Conservation (phyloP, 30 jellyfish, hydroid and myxozoan genomes). For the Hydractinia echinata region DNA sequence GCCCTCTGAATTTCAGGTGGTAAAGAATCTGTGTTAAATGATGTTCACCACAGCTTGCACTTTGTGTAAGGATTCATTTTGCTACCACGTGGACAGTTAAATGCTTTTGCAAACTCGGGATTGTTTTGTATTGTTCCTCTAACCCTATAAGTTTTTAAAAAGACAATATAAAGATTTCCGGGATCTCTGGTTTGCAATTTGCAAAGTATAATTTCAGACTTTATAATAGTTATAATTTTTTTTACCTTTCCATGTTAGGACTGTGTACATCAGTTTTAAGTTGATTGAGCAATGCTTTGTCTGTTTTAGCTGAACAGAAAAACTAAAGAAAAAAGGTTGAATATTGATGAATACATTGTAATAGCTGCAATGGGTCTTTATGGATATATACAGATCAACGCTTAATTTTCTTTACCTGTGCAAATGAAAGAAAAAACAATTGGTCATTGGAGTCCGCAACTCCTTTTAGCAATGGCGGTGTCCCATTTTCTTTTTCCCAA, state of each 20-base stretch:
- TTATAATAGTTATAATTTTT: too few species aligned
- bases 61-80: slow-evolving; percentile 56
- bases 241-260: slow-evolving; percentile 80
- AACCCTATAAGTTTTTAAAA: slow-evolving; percentile 39
- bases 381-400: too few species aligned
- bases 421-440: slow-evolving; percentile 57
- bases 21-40: too few species aligned
- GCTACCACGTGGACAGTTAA: slow-evolving; percentile 67
- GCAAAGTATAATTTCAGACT: too few species aligned
- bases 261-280: slow-evolving; percentile 71
- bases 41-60: slow-evolving; percentile 61
- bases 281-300: slow-evolving; percentile 37
- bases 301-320: slow-evolving; percentile 65
- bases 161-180: too few species aligned
- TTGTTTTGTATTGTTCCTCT: slow-evolving; percentile 73
- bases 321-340: slow-evolving; percentile 36
- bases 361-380: too few species aligned
- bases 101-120: slow-evolving; percentile 75
- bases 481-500: slow-evolving; percentile 1
- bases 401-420: slow-evolving; percentile 45
- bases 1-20: too few species aligned
- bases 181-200: too few species aligned
- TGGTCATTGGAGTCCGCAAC: slow-evolving; percentile 52
- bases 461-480: slow-evolving; percentile 34
- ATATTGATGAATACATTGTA: neutral